Evolutionary conservation across 2,797 vertebrate genomes (phyloP).

Genomic region (Sardinella longiceps): DNA sequence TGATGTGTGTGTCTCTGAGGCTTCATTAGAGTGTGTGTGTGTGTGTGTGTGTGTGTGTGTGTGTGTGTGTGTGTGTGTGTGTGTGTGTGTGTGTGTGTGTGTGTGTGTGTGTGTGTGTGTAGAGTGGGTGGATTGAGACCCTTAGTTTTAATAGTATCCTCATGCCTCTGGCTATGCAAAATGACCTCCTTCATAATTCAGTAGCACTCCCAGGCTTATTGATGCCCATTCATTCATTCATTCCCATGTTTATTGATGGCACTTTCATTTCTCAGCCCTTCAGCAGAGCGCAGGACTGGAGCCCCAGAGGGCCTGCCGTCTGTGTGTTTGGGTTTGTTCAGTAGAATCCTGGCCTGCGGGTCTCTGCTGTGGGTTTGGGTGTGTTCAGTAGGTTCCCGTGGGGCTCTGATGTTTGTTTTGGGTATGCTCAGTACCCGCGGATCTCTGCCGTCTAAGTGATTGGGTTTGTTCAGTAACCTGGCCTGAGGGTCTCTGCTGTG

Average conservation of each 20-base stretch:
- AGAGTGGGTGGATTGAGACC: slow-evolving; percentile 62
- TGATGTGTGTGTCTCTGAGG: too few species aligned
- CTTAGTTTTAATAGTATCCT: slow-evolving; percentile 68
- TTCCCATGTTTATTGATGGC: slow-evolving; percentile 66
- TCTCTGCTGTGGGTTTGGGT: too few species aligned
- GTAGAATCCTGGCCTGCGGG: background rate
- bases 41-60: too few species aligned
- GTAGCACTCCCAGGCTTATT: slow-evolving; percentile 74
- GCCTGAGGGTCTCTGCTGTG: too few species aligned
- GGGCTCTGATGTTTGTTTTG: too few species aligned
- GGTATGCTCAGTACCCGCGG: too few species aligned
- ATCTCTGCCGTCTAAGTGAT: too few species aligned
- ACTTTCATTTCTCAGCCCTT: slow-evolving; percentile 58
- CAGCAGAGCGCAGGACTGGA: background rate
- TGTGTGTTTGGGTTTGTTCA: background rate
- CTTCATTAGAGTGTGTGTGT: too few species aligned
- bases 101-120: slow-evolving; percentile 40
- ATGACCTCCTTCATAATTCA: slow-evolving; percentile 79
- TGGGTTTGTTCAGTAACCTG: too few species aligned
- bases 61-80: too few species aligned
- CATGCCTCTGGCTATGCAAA: slow-evolving; percentile 71
- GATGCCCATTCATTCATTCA: slow-evolving; percentile 74
- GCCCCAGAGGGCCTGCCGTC: background rate
- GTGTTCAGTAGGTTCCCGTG: too few species aligned
- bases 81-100: too few species aligned